A percentile compares a stretch with the other conserved stretches of the same genome.
Evolutionary conservation across 2,113 vertebrate genomes (phyloP).

Genomic region (Lepidothrix coronata): DNA sequence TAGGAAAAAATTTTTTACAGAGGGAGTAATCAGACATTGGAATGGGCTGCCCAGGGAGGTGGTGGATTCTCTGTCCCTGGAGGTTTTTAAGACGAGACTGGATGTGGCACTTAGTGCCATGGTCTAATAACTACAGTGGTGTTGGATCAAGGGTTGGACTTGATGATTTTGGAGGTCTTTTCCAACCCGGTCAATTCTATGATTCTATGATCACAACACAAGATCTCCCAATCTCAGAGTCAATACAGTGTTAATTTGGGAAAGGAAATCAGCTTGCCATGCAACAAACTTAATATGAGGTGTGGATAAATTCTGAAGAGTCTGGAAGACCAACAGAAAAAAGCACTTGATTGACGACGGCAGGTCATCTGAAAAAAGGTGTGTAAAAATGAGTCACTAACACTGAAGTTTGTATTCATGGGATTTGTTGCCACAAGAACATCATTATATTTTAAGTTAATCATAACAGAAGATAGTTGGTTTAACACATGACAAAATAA

Average conservation of each 20-base stretch:
- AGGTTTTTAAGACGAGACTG: no score
- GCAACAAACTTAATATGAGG: neutral
- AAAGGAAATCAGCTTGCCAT: neutral
- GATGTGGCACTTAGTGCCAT: no score
- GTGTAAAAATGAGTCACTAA: neutral
- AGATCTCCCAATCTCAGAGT: neutral
- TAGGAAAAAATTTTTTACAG: no score
- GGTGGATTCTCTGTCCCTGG: no score
- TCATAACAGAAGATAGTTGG: neutral
- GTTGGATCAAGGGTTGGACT: no score
- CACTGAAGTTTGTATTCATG: neutral
- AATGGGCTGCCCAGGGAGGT: no score
- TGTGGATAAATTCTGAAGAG: neutral
- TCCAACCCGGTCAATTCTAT: no score
- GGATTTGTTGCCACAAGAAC: neutral
- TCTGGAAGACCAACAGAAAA: neutral
- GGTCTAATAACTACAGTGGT: no score
- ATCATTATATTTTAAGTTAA: neutral
- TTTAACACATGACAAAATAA: neutral
- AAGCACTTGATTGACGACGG: neutral
- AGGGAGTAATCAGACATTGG: no score
- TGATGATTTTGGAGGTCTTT: no score
- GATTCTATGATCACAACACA: neutral
- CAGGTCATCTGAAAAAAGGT: neutral
- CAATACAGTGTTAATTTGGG: neutral